These are phyloP conservation scores for Malurus splendens DNA, from an alignment of 2,797 vertebrate genomes.

Conservation along the genomic window DNA sequence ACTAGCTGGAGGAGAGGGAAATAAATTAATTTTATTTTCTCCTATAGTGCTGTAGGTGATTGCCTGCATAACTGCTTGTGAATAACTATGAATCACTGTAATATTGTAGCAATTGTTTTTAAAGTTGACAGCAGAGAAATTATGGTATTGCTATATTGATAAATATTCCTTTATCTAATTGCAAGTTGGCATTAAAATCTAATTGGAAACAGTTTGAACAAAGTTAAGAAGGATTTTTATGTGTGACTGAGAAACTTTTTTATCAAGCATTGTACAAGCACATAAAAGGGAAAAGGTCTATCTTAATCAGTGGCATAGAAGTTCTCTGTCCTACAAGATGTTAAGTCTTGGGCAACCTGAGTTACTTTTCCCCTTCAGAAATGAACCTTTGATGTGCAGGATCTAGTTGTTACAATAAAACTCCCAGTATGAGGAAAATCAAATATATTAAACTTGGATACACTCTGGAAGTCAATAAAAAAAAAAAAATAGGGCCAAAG, in stretches of 20 bases:
- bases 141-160: neutral
- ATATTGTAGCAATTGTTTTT: neutral
- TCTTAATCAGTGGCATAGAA: neutral
- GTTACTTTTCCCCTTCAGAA: neutral
- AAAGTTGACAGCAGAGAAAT: neutral
- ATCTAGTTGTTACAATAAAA: neutral
- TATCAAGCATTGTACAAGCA: neutral
- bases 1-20: neutral
- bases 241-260: neutral
- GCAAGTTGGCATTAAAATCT: neutral
- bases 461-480: neutral
- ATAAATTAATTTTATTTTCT: neutral
- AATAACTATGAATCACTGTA: neutral
- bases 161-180: neutral
- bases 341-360: neutral
- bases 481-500: neutral
- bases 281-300: neutral
- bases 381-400: neutral
- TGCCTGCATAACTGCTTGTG: neutral
- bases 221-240: neutral
- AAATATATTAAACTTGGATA: neutral
- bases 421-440: neutral
- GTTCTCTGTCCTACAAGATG: neutral
- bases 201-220: neutral
- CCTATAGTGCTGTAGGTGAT: neutral